phyloP scores from a whole-genome alignment of 2,888 invertebrate species.

The Dasysyrphus tricinctus region DNA sequence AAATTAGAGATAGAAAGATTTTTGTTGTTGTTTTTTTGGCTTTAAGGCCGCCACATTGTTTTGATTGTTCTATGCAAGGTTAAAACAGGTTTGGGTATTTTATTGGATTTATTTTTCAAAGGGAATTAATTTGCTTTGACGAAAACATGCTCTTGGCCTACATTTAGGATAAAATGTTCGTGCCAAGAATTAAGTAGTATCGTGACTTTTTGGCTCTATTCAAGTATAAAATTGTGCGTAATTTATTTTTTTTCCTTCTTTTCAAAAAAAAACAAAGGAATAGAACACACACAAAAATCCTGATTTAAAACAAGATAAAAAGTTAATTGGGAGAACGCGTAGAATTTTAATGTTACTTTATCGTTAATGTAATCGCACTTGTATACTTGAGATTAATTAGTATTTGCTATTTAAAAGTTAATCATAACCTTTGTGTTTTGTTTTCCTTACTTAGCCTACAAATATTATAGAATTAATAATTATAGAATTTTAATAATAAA shows the following conservation, averaged over 20 bases:
- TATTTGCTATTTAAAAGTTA: background rate
- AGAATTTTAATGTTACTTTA: slow-evolving; percentile 1
- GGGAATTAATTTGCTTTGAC: slow-evolving; percentile 26
- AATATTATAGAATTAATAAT: no score
- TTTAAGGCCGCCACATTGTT: background rate
- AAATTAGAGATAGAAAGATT: slow-evolving; percentile 6
- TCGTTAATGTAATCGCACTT: background rate
- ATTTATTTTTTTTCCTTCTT: background rate
- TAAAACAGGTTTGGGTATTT: background rate
- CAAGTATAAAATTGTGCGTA: slow-evolving; percentile 10
- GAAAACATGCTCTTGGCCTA: slow-evolving; percentile 11
- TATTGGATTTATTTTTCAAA: slow-evolving; percentile 27
- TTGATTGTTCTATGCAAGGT: background rate
- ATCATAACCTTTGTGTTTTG: background rate
- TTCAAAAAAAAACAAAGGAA: background rate
- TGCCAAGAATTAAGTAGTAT: background rate
- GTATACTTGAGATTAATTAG: background rate
- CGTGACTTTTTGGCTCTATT: slow-evolving; percentile 4
- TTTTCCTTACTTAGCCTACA: background rate
- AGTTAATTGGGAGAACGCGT: background rate
- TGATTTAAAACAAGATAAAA: slow-evolving; percentile 13
- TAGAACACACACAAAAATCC: background rate
- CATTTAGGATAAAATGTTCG: slow-evolving; percentile 19
- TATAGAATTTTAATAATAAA: no score
- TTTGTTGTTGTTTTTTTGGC: background rate